Evolutionary conservation across 2,113 vertebrate genomes (phyloP).

Genomic region (Pangasianodon gigas): DNA sequence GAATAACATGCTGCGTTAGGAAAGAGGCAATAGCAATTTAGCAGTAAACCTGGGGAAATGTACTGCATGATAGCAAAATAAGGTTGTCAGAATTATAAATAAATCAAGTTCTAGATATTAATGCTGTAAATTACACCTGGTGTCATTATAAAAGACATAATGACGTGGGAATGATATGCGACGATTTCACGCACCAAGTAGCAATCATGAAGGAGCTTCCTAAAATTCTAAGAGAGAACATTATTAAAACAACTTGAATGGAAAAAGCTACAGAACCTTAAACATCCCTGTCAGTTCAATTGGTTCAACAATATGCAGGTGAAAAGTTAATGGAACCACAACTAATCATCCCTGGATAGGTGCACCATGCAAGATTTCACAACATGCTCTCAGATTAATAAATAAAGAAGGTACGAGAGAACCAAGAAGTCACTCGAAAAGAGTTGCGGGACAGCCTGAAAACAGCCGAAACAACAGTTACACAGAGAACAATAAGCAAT

Average conservation of each 20-base stretch:
- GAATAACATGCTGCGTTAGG: background rate
- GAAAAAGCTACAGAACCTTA: background rate
- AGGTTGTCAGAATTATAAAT: slow-evolving; percentile 11
- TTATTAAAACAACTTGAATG: background rate
- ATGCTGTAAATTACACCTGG: background rate
- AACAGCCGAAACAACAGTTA: background rate
- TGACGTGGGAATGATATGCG: background rate
- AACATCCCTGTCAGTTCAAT: background rate
- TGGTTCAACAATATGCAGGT: background rate
- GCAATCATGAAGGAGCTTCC: background rate
- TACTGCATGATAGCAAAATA: background rate
- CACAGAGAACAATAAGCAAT: background rate
- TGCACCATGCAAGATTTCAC: background rate
- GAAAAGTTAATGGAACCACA: background rate
- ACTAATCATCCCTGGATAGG: background rate
- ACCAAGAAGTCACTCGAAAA: background rate
- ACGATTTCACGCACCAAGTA: background rate
- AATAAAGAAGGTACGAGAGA: background rate
- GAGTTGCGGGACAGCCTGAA: background rate
- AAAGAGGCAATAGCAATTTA: background rate
- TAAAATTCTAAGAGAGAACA: background rate
- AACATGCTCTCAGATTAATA: background rate
- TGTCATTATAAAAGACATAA: background rate
- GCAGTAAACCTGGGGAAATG: slow-evolving; percentile 7
- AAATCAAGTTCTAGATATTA: background rate